Base-by-base conservation (phyloP, 2,113 vertebrate genomes). In the Dicrurus megarhynchus region DNA sequence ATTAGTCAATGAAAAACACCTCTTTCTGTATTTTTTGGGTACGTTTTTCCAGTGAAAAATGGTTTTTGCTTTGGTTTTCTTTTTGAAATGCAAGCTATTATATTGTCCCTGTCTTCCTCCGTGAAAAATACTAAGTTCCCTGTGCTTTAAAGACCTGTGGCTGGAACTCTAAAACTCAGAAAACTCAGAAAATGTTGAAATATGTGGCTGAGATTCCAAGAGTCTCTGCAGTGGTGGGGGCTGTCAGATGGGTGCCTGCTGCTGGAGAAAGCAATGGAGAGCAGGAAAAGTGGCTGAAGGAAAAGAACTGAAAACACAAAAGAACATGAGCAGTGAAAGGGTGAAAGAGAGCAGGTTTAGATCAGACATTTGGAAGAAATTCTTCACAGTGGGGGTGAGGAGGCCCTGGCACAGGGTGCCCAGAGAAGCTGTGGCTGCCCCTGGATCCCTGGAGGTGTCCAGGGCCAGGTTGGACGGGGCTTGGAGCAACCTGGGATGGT, bases 391-490 rank as follows among this genome's bases (percentile, higher is more conserved):
- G 27, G 22, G 9, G 14, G 14, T 60, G 46, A 2, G 0, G 3
- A 68, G 5, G 33, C 18, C 7, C 44, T 44, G 52, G 59, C 60
- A 44, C 22, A 81, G 35, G 7, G 0, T 50, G 7, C 18, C 42
- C 42, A 49, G 18, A 5, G 59, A 0, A 50, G 44, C 52, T 65
- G 37, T 33, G 77, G 32, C 32, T 81, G 44, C 1, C 13, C 27
- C 52, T n/a, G n/a, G n/a, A 59, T 74, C 77, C 44, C 33, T 89
- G 77, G 60, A 0, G 46, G 28, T 24, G 53, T 0, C 28, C 60
- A 46, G 10, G 60, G 19, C 4, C 77, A 52, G 59, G 42, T 0
- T 81, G 59, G 59, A 37, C 0, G 1, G 35, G 50, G 22, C 15
- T 64, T 10, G 57, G 67, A 50, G 42, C 14, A 22, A 0, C 18